These are phyloP conservation scores for Platyscapa corneri DNA, from an alignment of 1,140 invertebrate species.

Conservation along the genomic window DNA sequence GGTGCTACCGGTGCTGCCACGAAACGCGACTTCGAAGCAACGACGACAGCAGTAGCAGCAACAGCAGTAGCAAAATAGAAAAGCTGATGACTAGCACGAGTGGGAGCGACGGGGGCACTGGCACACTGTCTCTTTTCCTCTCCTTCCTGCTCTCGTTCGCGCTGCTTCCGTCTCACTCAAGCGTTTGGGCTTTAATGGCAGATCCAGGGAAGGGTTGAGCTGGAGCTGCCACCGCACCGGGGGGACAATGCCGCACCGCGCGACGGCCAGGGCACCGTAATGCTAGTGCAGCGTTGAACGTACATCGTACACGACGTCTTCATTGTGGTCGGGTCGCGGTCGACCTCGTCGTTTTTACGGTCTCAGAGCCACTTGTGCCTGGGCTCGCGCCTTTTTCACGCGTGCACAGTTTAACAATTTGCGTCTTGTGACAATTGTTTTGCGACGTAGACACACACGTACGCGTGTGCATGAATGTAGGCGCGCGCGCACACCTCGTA, in stretches of 20 bases:
- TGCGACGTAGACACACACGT: too few relatives aligned
- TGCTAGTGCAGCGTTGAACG: constrained; percentile 71
- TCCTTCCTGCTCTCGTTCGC: background rate
- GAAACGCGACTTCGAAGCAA: background rate
- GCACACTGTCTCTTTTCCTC: too few relatives aligned
- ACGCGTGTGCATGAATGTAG: too few relatives aligned
- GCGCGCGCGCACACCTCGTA: too few relatives aligned
- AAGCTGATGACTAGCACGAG: background rate
- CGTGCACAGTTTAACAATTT: background rate
- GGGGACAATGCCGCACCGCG: constrained; percentile 57
- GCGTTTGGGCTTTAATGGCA: background rate
- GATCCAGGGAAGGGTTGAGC: background rate
- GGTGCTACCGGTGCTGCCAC: background rate
- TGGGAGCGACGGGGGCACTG: background rate
- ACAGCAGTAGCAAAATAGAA: background rate
- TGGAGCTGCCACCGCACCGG: constrained; percentile 51
- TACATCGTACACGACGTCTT: constrained; percentile 67
- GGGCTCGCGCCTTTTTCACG: background rate
- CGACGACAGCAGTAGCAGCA: background rate
- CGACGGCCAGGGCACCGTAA: constrained; percentile 58
- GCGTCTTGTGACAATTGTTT: background rate
- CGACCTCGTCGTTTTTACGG: background rate
- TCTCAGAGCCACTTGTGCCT: background rate
- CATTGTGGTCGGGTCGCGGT: constrained; percentile 47
- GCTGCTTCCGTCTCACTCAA: background rate